These are phyloP conservation scores for Avahi laniger DNA, from an alignment of 2,797 vertebrate species.

Conservation along the genomic window DNA sequence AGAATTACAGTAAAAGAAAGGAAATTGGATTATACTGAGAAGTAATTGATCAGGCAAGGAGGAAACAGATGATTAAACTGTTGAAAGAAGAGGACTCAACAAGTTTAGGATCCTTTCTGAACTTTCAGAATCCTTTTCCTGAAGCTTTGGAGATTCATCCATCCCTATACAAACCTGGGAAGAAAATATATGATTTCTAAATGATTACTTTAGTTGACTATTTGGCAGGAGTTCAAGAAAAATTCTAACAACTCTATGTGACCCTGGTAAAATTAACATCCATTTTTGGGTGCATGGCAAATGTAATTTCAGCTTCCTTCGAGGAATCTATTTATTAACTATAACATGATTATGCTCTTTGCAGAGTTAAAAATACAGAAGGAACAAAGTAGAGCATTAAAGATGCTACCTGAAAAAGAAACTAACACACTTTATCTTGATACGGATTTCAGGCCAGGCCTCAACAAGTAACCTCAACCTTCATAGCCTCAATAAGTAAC, in stretches of 20 bases:
- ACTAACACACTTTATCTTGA: neutral
- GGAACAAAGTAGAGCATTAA: neutral
- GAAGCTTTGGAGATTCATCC: slow-evolving; percentile 20
- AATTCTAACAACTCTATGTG: slow-evolving; percentile 57
- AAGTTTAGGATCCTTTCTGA: neutral
- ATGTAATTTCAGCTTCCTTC: slow-evolving; percentile 53
- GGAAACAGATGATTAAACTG: neutral
- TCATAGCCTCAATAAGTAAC: neutral
- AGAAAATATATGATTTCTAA: slow-evolving; percentile 43
- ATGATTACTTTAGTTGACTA: slow-evolving; percentile 36
- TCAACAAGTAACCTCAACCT: neutral
- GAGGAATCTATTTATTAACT: slow-evolving; percentile 38
- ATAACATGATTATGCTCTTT: slow-evolving; percentile 40
- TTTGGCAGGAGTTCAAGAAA: slow-evolving; percentile 56
- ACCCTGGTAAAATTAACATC: slow-evolving; percentile 8
- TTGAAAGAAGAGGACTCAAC: neutral
- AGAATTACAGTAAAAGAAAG: neutral
- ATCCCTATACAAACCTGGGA: neutral
- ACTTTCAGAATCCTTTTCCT: neutral
- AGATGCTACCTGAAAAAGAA: slow-evolving; percentile 42
- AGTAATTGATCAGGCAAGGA: neutral
- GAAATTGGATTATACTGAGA: neutral
- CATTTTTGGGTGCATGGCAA: slow-evolving; percentile 29
- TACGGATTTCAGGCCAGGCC: slow-evolving; percentile 14
- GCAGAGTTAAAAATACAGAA: slow-evolving; percentile 24